phyloP scores from a whole-genome alignment of 2,113 vertebrate genomes.

The Actinemys pallida region DNA sequence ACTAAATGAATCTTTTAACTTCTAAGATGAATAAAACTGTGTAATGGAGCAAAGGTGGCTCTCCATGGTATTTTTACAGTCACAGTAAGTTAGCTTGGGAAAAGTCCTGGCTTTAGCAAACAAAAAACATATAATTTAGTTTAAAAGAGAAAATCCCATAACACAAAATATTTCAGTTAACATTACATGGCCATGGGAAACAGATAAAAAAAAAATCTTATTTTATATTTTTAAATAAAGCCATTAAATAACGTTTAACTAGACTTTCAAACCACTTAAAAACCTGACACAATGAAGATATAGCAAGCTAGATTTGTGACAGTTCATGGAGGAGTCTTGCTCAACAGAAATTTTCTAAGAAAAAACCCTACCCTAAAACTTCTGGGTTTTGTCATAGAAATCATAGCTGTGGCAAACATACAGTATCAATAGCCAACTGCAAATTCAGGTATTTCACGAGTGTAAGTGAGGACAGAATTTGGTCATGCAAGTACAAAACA shows the following conservation, averaged over 20 bases:
- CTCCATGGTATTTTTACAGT: not conserved
- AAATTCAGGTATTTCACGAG: not conserved
- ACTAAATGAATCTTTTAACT: not conserved
- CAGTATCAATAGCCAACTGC: constrained; percentile 35
- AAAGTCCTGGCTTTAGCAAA: constrained; percentile 11
- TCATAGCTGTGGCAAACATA: constrained; percentile 39
- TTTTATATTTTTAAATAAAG: not conserved
- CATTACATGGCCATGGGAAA: constrained; percentile 47
- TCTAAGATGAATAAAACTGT: not conserved
- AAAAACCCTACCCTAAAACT: constrained; percentile 31
- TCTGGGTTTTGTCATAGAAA: constrained; percentile 28
- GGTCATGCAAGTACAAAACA: not conserved
- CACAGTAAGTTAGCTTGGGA: constrained; percentile 17
- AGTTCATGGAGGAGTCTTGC: not conserved
- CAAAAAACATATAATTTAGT: constrained; percentile 42
- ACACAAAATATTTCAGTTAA: constrained; percentile 30
- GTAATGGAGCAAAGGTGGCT: not conserved
- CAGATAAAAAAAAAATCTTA: constrained; percentile 25
- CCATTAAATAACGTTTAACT: not conserved
- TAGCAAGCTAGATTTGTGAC: constrained; percentile 45
- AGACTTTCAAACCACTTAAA: constrained; percentile 56
- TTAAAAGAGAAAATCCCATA: constrained; percentile 23
- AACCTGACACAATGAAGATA: constrained; percentile 31
- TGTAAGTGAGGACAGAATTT: constrained; percentile 9
- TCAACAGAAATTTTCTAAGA: constrained; percentile 47